A percentile compares a stretch with the other conserved stretches of the same genome.
phyloP scores from a whole-genome alignment of 92 coral and sea anemone genomes.

The Palythoa caribaeorum region DNA sequence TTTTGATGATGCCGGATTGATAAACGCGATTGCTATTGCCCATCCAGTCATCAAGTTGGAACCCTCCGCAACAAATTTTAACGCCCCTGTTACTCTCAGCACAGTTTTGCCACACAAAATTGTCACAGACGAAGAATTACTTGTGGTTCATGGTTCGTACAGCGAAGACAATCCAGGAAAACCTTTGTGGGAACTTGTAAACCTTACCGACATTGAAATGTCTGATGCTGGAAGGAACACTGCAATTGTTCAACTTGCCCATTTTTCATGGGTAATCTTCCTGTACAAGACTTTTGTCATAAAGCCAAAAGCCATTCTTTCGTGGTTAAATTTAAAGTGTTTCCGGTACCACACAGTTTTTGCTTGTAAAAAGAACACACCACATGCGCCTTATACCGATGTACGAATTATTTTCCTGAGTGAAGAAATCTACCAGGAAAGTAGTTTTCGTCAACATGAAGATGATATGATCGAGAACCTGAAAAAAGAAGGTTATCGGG shows the following conservation, averaged over 20 bases:
- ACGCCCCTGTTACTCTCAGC: slow-evolving; percentile 27
- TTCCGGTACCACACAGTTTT: slow-evolving; percentile 2
- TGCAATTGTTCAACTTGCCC: neutral
- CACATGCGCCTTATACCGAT: neutral
- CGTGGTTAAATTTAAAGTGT: slow-evolving; percentile 8
- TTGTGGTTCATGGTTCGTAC: slow-evolving; percentile 25
- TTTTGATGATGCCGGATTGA: slow-evolving; percentile 24
- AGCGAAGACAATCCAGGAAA: slow-evolving; percentile 18
- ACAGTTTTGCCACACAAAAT: neutral
- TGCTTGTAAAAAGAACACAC: slow-evolving; percentile 1
- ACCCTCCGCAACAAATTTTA: neutral
- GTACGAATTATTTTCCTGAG: slow-evolving; percentile 5
- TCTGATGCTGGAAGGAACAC: slow-evolving; percentile 8
- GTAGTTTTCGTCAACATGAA: slow-evolving; percentile 1
- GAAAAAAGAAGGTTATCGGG: neutral
- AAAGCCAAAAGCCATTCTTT: neutral
- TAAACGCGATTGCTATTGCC: neutral
- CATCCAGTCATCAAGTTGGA: slow-evolving; percentile 20
- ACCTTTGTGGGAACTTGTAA: slow-evolving; percentile 7
- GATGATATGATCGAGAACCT: neutral
- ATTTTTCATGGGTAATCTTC: neutral
- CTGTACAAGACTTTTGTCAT: neutral
- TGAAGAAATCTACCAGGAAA: slow-evolving; percentile 9
- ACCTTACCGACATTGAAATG: neutral
- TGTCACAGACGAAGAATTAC: slow-evolving; percentile 4